phyloP scores from a whole-genome alignment of 1,140 invertebrate genomes.

The Pogonomyrmex californicus region DNA sequence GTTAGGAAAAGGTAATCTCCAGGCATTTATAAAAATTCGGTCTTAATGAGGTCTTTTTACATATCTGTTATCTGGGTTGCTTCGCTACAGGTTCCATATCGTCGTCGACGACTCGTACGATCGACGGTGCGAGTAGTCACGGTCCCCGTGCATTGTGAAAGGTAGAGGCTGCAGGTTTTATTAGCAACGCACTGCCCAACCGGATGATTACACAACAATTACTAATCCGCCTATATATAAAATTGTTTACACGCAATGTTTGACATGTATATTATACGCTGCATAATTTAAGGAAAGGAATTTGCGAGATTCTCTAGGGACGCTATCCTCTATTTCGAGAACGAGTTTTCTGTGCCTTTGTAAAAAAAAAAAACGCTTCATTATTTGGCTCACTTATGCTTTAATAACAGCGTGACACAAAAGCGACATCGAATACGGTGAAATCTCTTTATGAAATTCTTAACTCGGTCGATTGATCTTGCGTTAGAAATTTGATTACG shows the following conservation, averaged over 20 bases:
- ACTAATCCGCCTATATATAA: slow-evolving; percentile 59
- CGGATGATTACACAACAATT: slow-evolving; percentile 74
- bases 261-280: neutral
- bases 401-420: neutral
- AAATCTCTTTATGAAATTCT: slow-evolving; percentile 67
- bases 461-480: slow-evolving; percentile 55
- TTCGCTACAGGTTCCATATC: neutral
- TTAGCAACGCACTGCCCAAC: slow-evolving; percentile 63
- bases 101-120: neutral
- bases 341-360: neutral
- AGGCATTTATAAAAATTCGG: neutral
- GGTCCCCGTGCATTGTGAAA: slow-evolving; percentile 73
- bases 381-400: neutral
- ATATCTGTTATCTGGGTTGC: neutral
- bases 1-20: too few species aligned
- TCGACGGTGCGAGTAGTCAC: slow-evolving; percentile 48
- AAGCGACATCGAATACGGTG: slow-evolving; percentile 39
- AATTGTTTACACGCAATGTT: slow-evolving; percentile 52
- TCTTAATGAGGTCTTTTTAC: neutral
- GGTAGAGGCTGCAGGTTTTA: slow-evolving; percentile 66
- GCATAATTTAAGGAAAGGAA: neutral
- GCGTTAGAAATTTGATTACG: slow-evolving; percentile 45
- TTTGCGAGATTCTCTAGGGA: neutral
- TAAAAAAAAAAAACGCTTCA: neutral
- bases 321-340: neutral